Conservation (phyloP, 2,888 invertebrate species). For the Nymphalis urticae region DNA sequence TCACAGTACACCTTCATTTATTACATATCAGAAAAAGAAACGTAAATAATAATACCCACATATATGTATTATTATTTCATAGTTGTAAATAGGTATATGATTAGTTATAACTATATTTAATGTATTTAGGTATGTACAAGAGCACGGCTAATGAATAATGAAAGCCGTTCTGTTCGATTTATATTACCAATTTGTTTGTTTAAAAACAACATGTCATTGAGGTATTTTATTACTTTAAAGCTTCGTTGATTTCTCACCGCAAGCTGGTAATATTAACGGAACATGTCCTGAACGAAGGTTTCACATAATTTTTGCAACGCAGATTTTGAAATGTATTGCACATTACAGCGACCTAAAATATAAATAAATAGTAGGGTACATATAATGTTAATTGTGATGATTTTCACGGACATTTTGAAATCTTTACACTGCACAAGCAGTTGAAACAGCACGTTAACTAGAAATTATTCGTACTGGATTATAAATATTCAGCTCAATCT, state of each 20-base stretch:
- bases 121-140: conserved; percentile 50
- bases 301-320: conserved; percentile 22
- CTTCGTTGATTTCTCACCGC: conserved; percentile 19
- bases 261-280: conserved; percentile 34
- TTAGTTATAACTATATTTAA: conserved; percentile 52
- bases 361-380: conserved; percentile 10
- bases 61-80: conserved; percentile 46
- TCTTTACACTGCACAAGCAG: neutral
- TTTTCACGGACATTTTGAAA: conserved; percentile 2
- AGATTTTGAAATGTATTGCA: conserved; percentile 11
- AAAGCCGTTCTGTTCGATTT: neutral
- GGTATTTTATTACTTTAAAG: conserved; percentile 32
- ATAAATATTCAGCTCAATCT: neutral
- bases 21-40: conserved; percentile 46
- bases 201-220: conserved; percentile 9
- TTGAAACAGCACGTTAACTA: neutral
- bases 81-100: conserved; percentile 55
- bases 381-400: conserved; percentile 14
- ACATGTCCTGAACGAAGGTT: conserved; percentile 22
- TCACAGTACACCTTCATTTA: conserved; percentile 49
- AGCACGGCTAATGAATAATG: conserved; percentile 3
- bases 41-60: conserved; percentile 42
- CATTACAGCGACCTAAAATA: conserved; percentile 11
- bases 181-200: neutral
- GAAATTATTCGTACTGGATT: neutral